A percentile compares a stretch with the other conserved stretches of the same genome.
Conservation (phyloP, 2,797 vertebrate species). For the Fringilla coelebs region DNA sequence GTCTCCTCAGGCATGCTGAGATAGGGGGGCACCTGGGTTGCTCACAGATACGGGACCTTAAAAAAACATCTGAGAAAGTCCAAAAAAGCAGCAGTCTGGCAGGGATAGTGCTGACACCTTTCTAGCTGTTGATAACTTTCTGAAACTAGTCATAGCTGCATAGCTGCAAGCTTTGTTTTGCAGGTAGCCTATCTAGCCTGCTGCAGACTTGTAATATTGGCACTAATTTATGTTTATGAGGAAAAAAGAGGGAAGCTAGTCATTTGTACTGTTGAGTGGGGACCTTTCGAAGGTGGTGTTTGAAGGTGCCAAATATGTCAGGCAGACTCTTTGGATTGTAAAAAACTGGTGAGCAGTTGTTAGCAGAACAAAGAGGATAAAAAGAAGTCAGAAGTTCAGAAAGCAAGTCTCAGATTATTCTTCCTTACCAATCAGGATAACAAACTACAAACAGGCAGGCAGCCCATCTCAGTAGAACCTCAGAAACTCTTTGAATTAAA, state of each 20-base stretch:
- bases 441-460: not conserved
- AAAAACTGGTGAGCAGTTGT: not conserved
- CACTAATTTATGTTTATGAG: not conserved
- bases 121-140: not conserved
- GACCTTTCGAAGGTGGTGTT: not conserved
- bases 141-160: not conserved
- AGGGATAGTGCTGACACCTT: not conserved
- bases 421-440: slow-evolving; percentile 27
- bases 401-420: not conserved
- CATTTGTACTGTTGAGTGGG: not conserved
- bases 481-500: slow-evolving; percentile 27
- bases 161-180: not conserved
- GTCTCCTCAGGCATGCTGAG: not conserved
- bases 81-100: not conserved
- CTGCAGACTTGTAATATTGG: not conserved
- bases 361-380: not conserved
- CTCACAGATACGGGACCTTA: not conserved
- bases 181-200: not conserved
- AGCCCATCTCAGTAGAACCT: not conserved
- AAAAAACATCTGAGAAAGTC: not conserved
- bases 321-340: not conserved
- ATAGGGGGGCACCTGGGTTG: not conserved
- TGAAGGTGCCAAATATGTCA: not conserved
- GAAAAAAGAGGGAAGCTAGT: not conserved
- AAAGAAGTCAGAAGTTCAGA: slow-evolving; percentile 3